Percentiles rank a stretch among this genome's conserved stretches.
Conservation (phyloP, 2,797 vertebrate genomes). For the Rhinatrema bivittatum region DNA sequence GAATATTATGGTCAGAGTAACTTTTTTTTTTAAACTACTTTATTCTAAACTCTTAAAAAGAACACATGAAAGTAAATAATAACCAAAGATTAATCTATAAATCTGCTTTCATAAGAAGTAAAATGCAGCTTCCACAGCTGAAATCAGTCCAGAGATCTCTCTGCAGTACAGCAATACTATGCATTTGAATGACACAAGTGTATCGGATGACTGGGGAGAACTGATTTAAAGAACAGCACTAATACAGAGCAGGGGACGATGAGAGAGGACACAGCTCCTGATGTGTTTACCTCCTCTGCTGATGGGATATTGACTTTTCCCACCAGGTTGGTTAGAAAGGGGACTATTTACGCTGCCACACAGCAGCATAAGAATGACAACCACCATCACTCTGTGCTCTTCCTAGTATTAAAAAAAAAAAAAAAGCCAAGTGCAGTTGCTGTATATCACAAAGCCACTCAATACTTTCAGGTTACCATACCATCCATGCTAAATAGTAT, state of each 20-base stretch:
- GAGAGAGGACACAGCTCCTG: conserved; percentile 62
- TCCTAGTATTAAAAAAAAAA: no score
- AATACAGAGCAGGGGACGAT: conserved; percentile 55
- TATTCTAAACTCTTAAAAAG: no score
- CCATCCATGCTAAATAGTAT: conserved; percentile 44
- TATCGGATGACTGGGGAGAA: conserved; percentile 52
- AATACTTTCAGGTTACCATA: conserved; percentile 43
- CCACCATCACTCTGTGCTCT: conserved; percentile 49
- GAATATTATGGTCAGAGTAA: no score
- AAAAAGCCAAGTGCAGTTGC: conserved; percentile 54
- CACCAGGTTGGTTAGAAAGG: conserved; percentile 74
- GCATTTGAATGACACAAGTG: conserved; percentile 58
- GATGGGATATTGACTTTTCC: conserved; percentile 80
- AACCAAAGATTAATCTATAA: no score
- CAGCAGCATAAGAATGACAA: conserved; percentile 65
- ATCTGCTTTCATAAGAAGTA: no score
- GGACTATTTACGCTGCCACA: conserved; percentile 69
- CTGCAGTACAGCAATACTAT: conserved; percentile 33
- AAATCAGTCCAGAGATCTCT: no score
- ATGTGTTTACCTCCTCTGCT: conserved; percentile 71
- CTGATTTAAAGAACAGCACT: conserved; percentile 52
- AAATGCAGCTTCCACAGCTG: no score
- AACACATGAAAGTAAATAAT: no score
- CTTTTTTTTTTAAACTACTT: no score
- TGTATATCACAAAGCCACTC: conserved; percentile 47